Conservation (phyloP, 2,888 invertebrate genomes). For the Rhagophthalmus giganteus region DNA sequence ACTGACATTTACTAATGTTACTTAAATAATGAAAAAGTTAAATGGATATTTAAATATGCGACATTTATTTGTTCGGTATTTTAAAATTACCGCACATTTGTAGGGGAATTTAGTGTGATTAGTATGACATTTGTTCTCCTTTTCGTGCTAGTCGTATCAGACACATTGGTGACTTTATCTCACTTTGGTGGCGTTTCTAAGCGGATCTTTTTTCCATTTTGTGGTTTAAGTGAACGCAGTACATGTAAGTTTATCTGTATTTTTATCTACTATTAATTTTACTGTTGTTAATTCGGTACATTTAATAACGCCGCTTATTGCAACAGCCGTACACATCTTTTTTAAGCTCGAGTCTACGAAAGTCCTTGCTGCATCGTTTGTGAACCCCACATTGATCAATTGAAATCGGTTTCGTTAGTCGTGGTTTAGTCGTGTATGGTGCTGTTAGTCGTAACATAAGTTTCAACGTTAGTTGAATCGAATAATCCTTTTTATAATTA, state of each 20-base stretch:
- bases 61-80: conserved; percentile 6
- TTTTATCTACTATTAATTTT: conserved; percentile 1
- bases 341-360: conserved; percentile 4
- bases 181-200: conserved; percentile 24
- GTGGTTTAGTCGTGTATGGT: conserved; percentile 51
- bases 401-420: conserved; percentile 46
- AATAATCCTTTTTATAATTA: conserved; percentile 26
- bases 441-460: conserved; percentile 21
- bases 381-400: conserved; percentile 53
- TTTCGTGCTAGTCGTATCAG: conserved; percentile 10
- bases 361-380: conserved; percentile 52
- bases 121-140: conserved; percentile 12
- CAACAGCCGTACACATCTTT: neutral
- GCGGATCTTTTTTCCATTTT: conserved; percentile 26
- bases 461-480: conserved; percentile 16
- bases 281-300: neutral
- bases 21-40: too few relatives aligned
- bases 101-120: conserved; percentile 14
- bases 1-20: too few relatives aligned
- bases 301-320: neutral
- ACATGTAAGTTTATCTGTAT: conserved; percentile 17
- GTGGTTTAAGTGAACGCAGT: conserved; percentile 11
- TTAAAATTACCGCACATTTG: too few relatives aligned
- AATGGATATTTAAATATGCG: conserved; percentile 7
- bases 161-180: conserved; percentile 14